These are phyloP conservation scores for Sitobion miscanthi DNA, from an alignment of 1,140 invertebrate genomes.

Conservation along the genomic window DNA sequence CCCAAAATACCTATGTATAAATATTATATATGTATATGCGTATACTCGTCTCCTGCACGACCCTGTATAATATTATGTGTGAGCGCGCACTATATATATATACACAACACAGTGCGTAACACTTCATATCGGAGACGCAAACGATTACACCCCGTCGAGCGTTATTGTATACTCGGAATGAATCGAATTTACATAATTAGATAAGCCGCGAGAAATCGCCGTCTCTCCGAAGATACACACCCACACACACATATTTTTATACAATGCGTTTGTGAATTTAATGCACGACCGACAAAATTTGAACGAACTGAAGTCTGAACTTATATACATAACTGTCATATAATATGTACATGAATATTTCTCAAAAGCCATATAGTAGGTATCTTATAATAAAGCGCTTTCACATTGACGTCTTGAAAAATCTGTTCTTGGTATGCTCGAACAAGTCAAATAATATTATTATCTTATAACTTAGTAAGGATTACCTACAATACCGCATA, in stretches of 20 bases:
- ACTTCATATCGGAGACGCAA: not conserved
- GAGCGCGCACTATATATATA: no score
- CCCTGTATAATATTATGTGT: not conserved
- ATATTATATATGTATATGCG: not conserved
- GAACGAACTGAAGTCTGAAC: not conserved
- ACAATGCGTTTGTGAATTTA: not conserved
- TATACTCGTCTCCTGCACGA: not conserved
- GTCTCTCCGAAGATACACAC: not conserved
- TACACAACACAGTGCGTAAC: no score
- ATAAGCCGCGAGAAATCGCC: not conserved
- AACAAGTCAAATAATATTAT: not conserved
- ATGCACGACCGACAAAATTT: not conserved
- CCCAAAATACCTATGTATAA: not conserved
- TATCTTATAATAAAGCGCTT: not conserved
- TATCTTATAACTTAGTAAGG: not conserved
- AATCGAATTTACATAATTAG: conserved; percentile 37
- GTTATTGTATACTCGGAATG: not conserved
- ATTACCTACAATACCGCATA: not conserved
- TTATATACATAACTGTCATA: not conserved
- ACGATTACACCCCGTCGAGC: not conserved
- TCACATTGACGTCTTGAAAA: not conserved
- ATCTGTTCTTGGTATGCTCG: not conserved
- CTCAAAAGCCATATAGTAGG: not conserved
- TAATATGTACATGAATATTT: not conserved
- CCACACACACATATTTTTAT: not conserved